phyloP scores from a whole-genome alignment of 2,888 invertebrate species.

The Yponomeuta evonymella region DNA sequence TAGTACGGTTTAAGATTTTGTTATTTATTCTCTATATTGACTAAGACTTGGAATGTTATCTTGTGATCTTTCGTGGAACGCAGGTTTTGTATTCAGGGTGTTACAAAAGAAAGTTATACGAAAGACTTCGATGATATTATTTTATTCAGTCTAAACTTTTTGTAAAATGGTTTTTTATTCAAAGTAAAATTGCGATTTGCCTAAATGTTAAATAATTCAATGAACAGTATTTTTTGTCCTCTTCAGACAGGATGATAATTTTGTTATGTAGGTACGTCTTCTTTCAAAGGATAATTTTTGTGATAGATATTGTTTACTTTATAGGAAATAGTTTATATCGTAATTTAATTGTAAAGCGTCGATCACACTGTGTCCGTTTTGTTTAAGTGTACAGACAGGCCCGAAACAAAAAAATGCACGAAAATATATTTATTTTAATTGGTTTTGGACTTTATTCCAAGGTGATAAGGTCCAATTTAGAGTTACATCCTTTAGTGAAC shows the following conservation, averaged over 20 bases:
- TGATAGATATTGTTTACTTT: constrained; percentile 49
- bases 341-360: neutral
- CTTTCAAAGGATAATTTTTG: constrained; percentile 49
- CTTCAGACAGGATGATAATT: constrained; percentile 23
- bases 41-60: constrained; percentile 64
- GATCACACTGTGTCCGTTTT: neutral
- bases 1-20: constrained; percentile 61
- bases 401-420: neutral
- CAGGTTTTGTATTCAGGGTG: neutral
- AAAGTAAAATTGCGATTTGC: constrained; percentile 3
- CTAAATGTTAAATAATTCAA: constrained; percentile 13
- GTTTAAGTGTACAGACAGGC: neutral
- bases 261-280: constrained; percentile 26
- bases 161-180: neutral
- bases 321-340: constrained; percentile 15
- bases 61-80: constrained; percentile 51
- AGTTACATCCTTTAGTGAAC: no score
- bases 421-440: no score
- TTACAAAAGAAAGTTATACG: neutral
- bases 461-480: no score
- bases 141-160: neutral
- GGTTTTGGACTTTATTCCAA: no score
- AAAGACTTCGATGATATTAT: constrained; percentile 4
- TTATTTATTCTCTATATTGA: constrained; percentile 71
- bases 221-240: constrained; percentile 37